A percentile compares a stretch with the other conserved stretches of the same genome.
phyloP scores from a whole-genome alignment of 2,113 vertebrate genomes.

The Spermophilus dauricus region DNA sequence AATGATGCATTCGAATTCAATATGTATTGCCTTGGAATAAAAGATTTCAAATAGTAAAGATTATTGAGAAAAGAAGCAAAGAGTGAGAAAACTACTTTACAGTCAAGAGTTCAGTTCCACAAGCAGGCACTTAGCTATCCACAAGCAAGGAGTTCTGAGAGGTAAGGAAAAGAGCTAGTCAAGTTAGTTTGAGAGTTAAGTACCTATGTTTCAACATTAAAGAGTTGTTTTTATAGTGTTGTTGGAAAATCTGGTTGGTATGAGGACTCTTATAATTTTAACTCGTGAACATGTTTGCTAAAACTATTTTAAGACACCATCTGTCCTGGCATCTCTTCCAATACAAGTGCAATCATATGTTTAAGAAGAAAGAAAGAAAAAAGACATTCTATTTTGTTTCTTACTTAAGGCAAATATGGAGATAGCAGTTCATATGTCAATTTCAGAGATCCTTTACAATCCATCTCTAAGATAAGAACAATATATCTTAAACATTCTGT shows the following conservation, averaged over 20 bases:
- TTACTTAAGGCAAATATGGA: slow-evolving; percentile 38
- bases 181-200: slow-evolving; percentile 62
- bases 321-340: slow-evolving; percentile 72
- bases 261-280: slow-evolving; percentile 71
- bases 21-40: not conserved
- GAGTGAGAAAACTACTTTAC: slow-evolving; percentile 39
- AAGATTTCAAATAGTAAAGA: not conserved
- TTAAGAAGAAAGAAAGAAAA: slow-evolving; percentile 67
- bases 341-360: slow-evolving; percentile 75
- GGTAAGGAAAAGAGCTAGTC: slow-evolving; percentile 64
- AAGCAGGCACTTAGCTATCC: slow-evolving; percentile 57
- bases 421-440: not conserved
- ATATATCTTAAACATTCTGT: slow-evolving; percentile 38
- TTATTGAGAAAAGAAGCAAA: not conserved
- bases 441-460: not conserved
- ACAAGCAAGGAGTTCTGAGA: slow-evolving; percentile 61
- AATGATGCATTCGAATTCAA: not conserved
- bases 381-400: slow-evolving; percentile 55
- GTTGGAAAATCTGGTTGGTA: slow-evolving; percentile 71
- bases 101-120: slow-evolving; percentile 60
- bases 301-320: slow-evolving; percentile 80
- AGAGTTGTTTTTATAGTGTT: slow-evolving; percentile 73
- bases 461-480: not conserved
- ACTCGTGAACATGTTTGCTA: slow-evolving; percentile 79
- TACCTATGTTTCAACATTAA: slow-evolving; percentile 69